Evolutionary conservation across 2,797 vertebrate species (phyloP).

Genomic region (Ceryle rudis): DNA sequence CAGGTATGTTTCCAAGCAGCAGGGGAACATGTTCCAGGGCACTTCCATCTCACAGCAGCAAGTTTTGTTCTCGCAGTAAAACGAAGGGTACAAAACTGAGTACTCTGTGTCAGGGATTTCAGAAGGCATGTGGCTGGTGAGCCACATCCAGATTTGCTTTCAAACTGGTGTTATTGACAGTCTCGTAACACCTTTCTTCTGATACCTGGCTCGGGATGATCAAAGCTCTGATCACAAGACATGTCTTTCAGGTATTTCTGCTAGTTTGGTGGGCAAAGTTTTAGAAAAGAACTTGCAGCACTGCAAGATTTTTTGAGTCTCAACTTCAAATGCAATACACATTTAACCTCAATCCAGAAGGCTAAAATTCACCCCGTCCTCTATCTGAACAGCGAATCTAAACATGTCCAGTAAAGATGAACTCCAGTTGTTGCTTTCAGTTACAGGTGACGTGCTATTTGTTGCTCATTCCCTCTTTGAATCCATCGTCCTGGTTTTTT

Average conservation of each 20-base stretch:
- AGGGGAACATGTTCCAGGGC: neutral
- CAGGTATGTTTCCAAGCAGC: neutral
- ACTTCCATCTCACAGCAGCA: neutral
- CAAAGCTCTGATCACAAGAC: neutral
- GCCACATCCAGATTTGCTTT: neutral
- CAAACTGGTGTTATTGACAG: neutral
- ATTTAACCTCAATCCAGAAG: neutral
- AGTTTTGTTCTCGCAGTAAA: neutral
- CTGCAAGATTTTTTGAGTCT: neutral
- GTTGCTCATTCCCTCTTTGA: neutral
- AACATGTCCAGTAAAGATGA: neutral
- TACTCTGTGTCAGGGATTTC: neutral
- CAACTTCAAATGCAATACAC: neutral
- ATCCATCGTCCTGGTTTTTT: neutral
- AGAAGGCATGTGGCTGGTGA: neutral
- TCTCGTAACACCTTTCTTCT: neutral
- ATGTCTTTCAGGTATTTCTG: neutral
- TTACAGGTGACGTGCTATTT: neutral
- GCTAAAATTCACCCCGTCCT: neutral
- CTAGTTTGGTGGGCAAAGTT: neutral
- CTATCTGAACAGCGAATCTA: neutral
- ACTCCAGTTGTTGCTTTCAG: neutral
- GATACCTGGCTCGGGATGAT: neutral
- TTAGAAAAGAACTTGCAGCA: neutral
- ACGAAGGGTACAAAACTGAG: neutral